phyloP scores from a whole-genome alignment of 2,797 vertebrate genomes.

The Myripristis murdjan region DNA sequence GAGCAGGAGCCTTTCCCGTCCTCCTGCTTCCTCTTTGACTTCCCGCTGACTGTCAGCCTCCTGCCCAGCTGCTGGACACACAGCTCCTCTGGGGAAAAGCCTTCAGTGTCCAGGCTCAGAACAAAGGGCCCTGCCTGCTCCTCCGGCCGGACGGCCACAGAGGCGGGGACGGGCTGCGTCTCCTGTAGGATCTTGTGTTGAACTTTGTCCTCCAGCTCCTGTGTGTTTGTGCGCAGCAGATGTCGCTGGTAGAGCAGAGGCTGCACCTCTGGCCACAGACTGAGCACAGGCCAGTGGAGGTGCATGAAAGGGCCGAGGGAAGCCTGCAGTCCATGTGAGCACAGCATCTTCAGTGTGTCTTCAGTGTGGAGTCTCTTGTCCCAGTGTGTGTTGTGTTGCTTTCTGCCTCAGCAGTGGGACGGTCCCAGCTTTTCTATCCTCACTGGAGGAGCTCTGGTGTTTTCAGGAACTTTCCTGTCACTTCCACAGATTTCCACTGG shows the following conservation, averaged over 20 bases:
- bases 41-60: conserved; percentile 78
- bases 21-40: conserved; percentile 81
- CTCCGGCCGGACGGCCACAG: too few species aligned
- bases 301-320: conserved; percentile 62
- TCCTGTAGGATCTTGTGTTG: conserved; percentile 72
- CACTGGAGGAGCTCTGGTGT: not conserved
- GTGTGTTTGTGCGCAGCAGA: conserved; percentile 70
- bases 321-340: conserved; percentile 1
- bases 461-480: not conserved
- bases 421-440: conserved; percentile 13
- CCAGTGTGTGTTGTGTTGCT: conserved; percentile 5
- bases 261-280: conserved; percentile 76
- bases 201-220: conserved; percentile 77
- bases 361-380: conserved; percentile 6
- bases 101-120: conserved; percentile 80
- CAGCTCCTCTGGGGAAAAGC: conserved; percentile 85
- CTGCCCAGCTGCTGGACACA: conserved; percentile 76
- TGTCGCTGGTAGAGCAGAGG: conserved; percentile 58
- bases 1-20: conserved; percentile 84
- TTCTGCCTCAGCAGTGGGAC: conserved; percentile 15
- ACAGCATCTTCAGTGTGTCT: conserved; percentile 2
- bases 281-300: conserved; percentile 69
- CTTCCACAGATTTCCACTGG: not conserved
- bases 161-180: conserved; percentile 71
- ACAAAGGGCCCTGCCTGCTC: conserved; percentile 70